Evolutionary conservation across 2,113 vertebrate genomes (phyloP), one percentile per base, ranked within the genome.

Genomic region (Antechinus stuartii): DNA sequence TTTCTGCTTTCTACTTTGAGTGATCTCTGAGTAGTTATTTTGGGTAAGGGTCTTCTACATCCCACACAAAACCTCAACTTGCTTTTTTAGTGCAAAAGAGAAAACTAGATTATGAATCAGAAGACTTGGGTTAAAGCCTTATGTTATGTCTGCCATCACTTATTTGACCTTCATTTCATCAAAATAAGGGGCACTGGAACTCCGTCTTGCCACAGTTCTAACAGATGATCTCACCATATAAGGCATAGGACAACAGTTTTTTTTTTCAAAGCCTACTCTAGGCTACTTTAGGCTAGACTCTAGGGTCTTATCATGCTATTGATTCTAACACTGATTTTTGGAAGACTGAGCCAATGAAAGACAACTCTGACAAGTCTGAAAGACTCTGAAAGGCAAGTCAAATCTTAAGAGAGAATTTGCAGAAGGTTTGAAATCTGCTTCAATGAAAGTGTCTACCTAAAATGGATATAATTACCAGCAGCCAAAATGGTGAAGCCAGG

Each of bases 121-220:
- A 84, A 84, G n/a, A 84, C 35, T 19, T 84, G 19, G 19, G 19
- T 42, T 19, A 19, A 42, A 42, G 7, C n/a, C 30, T 22, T 3
- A 68, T 27, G 8, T 61, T 11, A 4, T 14, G 3, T 16, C 30
- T 68, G 61, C 11, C 61, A 68, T 42, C 19, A n/a, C 19, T 42
- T 42, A 7, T 42, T 84, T 42, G n/a, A 84, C n/a, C n/a, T 84
- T 89, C 52, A 89, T 95, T 94, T 92, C 47, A 7, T 93, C 26
- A 42, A 91, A 91, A 91, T 19, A 4, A 76, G 16, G 68, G 68
- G 12, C 68, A n/a, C 5, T n/a, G 0, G 4, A 76, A 3, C 68
- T n/a, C 68, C 35, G n/a, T 76, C 68, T 84, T 84, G 35, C 68
- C 42, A 84, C 35, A 14, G 35, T 84, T 84, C 68, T 42, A 42